Percentiles rank a stretch among this genome's conserved stretches.
Evolutionary conservation across 2,888 invertebrate species (phyloP).

Genomic region (Mechanitis mazaeus): DNA sequence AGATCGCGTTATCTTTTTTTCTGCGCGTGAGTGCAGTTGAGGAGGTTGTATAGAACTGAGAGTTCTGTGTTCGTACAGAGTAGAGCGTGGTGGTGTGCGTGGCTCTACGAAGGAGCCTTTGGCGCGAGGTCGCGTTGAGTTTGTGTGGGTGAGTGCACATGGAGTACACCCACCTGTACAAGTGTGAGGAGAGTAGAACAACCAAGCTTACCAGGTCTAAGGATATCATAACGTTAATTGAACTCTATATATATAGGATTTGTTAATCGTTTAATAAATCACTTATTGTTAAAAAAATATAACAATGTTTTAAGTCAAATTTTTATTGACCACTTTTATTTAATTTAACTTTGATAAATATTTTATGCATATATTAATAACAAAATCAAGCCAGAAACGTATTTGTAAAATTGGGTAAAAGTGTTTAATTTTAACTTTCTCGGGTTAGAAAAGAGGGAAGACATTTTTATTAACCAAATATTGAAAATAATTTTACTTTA

Average conservation of each 20-base stretch:
- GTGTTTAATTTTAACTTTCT: too few relatives aligned
- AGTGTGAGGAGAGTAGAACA: slow-evolving; percentile 24
- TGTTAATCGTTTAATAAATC: neutral
- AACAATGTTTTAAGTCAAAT: too few relatives aligned
- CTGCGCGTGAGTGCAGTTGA: slow-evolving; percentile 76
- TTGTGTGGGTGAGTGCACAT: slow-evolving; percentile 67
- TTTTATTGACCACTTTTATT: too few relatives aligned
- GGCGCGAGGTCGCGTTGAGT: slow-evolving; percentile 47
- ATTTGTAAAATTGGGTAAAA: too few relatives aligned
- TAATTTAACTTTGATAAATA: too few relatives aligned
- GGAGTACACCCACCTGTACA: slow-evolving; percentile 61
- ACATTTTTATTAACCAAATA: too few relatives aligned
- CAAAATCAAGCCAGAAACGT: too few relatives aligned
- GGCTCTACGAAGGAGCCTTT: slow-evolving; percentile 50
- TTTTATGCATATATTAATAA: too few relatives aligned
- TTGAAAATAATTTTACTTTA: too few relatives aligned
- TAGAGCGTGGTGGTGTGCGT: slow-evolving; percentile 57
- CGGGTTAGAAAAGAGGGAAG: too few relatives aligned
- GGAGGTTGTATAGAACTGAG: slow-evolving; percentile 74
- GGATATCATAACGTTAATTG: slow-evolving; percentile 13
- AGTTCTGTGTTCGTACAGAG: slow-evolving; percentile 70
- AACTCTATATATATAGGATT: neutral
- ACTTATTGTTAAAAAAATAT: too few relatives aligned
- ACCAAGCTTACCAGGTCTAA: slow-evolving; percentile 16
- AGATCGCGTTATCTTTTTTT: slow-evolving; percentile 75